These are phyloP conservation scores for Drosophila testacea DNA, from an alignment of 2,888 invertebrate genomes.

Conservation along the genomic window DNA sequence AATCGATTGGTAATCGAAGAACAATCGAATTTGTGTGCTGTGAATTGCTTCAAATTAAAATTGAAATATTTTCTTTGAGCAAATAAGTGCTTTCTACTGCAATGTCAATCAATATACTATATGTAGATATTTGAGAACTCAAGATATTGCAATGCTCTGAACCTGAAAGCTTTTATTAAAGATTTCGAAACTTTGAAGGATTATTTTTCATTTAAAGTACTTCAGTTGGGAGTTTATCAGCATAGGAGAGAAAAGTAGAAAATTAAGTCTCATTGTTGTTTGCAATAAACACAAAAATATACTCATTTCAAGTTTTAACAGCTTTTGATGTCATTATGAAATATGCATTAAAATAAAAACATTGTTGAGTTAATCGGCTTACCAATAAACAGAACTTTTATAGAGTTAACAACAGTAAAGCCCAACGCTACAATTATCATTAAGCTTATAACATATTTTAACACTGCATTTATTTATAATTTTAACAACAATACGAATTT, in stretches of 20 bases:
- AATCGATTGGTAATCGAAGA: constrained; percentile 8
- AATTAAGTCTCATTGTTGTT: background rate
- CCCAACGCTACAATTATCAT: background rate
- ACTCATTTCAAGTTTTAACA: background rate
- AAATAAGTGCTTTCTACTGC: constrained; percentile 3
- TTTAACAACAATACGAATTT: background rate
- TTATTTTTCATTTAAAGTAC: background rate
- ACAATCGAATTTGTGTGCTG: background rate
- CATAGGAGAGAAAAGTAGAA: no score
- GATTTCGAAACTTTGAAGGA: background rate
- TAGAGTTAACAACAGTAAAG: background rate
- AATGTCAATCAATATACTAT: background rate
- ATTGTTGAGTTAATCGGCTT: constrained; percentile 14
- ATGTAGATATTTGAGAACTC: background rate
- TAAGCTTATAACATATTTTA: constrained; percentile 1
- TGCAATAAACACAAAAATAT: background rate
- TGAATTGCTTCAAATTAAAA: constrained; percentile 9
- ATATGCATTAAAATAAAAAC: background rate
- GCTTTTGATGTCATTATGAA: background rate
- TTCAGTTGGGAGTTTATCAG: background rate
- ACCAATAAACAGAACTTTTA: background rate
- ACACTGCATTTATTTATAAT: background rate
- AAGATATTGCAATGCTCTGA: background rate
- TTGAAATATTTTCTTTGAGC: background rate
- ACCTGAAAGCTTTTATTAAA: background rate